Evolutionary conservation across 2,888 invertebrate genomes (phyloP).

Genomic region (Aphidoletes aphidimyza): DNA sequence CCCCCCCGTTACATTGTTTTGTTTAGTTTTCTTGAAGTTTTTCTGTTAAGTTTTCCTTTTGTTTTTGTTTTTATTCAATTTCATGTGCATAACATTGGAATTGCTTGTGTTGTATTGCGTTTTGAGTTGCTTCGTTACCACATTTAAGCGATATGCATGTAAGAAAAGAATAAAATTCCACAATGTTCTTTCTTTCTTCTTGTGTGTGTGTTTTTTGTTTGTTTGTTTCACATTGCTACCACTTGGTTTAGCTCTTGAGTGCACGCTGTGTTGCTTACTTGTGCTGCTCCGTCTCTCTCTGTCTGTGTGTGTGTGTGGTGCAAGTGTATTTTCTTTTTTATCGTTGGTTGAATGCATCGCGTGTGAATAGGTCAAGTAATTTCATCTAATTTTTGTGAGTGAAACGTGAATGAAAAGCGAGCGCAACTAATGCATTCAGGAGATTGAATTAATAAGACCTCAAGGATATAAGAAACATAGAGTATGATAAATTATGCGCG

Average conservation of each 20-base stretch:
- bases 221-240: not conserved
- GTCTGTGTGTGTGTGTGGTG: too few species aligned
- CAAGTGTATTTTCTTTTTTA: too few species aligned
- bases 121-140: not conserved
- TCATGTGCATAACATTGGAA: not conserved
- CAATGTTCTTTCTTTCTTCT: not conserved
- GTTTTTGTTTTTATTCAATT: not conserved
- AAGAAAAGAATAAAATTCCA: slow-evolving; percentile 21
- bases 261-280: not conserved
- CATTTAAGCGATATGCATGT: not conserved
- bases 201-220: not conserved
- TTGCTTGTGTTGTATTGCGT: not conserved
- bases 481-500: slow-evolving; percentile 20
- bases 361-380: slow-evolving; percentile 31
- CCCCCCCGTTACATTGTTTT: not conserved
- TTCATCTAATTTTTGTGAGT: not conserved
- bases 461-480: not conserved
- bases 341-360: not conserved
- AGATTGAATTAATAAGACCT: slow-evolving; percentile 36
- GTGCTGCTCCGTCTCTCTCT: not conserved
- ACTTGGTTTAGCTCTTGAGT: slow-evolving; percentile 10
- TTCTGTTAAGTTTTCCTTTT: not conserved
- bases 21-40: not conserved
- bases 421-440: slow-evolving; percentile 18
- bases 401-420: not conserved